These are phyloP conservation scores for Rhincodon typus DNA, from an alignment of 2,797 vertebrate species.

Conservation along the genomic window DNA sequence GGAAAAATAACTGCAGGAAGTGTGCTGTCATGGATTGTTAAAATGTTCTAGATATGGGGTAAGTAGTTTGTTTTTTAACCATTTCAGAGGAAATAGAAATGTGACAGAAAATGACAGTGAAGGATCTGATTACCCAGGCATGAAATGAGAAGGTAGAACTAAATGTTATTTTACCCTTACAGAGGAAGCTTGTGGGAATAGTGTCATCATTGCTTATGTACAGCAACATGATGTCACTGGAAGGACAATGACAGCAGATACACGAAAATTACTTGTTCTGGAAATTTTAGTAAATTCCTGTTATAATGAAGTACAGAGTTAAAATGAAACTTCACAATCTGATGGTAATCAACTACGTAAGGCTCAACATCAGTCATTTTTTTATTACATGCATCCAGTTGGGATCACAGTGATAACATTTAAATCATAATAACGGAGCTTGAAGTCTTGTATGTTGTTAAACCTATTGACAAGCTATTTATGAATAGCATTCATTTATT, in stretches of 20 bases:
- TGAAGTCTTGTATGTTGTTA: slow-evolving; percentile 47
- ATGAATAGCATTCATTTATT: slow-evolving; percentile 54
- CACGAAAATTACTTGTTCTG: slow-evolving; percentile 1
- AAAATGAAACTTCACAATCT: slow-evolving; percentile 4
- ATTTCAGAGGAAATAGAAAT: slow-evolving; percentile 45
- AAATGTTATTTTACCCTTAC: slow-evolving; percentile 48
- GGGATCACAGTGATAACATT: slow-evolving; percentile 47
- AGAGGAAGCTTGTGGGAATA: slow-evolving; percentile 49
- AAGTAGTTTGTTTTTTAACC: slow-evolving; percentile 40
- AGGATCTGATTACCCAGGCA: slow-evolving; percentile 54
- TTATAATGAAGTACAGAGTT: background rate
- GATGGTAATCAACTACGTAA: slow-evolving; percentile 37
- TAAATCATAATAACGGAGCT: slow-evolving; percentile 53
- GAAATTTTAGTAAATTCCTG: background rate
- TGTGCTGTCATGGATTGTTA: slow-evolving; percentile 43
- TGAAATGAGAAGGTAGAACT: slow-evolving; percentile 53
- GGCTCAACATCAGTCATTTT: background rate
- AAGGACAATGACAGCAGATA: slow-evolving; percentile 44
- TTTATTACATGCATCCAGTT: slow-evolving; percentile 10
- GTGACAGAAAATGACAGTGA: slow-evolving; percentile 50
- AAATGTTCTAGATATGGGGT: slow-evolving; percentile 40
- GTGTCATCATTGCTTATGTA: slow-evolving; percentile 46
- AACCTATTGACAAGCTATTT: slow-evolving; percentile 49
- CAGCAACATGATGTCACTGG: slow-evolving; percentile 45
- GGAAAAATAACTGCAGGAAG: slow-evolving; percentile 37